Base-by-base conservation (phyloP, 53 echinoderm and acorn worm genomes). In the Paracentrotus lividus region DNA sequence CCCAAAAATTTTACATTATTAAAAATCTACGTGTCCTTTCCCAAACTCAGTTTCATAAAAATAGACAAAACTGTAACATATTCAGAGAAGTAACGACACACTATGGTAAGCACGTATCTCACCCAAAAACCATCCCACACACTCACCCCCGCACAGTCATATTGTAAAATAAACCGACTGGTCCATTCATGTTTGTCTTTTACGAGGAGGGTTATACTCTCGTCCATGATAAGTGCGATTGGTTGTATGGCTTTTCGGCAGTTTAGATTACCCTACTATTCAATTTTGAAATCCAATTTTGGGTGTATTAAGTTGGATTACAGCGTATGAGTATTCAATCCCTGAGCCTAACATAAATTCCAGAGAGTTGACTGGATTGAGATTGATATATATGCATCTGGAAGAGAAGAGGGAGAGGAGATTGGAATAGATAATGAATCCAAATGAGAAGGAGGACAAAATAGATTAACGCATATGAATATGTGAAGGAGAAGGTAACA, bases 201-300 rank as follows among this genome's bases (percentile, higher is more conserved):
- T 26, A 81, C 47, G 45, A 47, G 1, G 81, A 81, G 47, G 45
- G 31, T 43, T 13, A 20, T 42, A n/a, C 44, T 81, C 7, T 56
- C 56, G 54, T 86, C 86, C 33, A 86, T 56, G 86, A 86, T 86
- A 55, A 86, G 36, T 54, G 56, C 36, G 36, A 18, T 86, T 33
- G 34, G 31, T 86, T 34, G 54, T 55, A 55, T 86, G 57, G 86
- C 43, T 86, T 86, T 86, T 86, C 54, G 56, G 86, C 86, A 24
- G 86, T 86, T 56, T 86, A 88, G 43, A 89, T 89, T 64, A 13
- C 89, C 65, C 65, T 64, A 58, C 65, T 89, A 89, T 89, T 89
- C 89, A 89, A 89, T 89, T 89, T 89, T 89, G 89, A 89, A 89
- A 89, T 89, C 89, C 89, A 89, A 89, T 89, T 89, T 89, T 89